phyloP scores from a whole-genome alignment of 2,888 invertebrate genomes.

The Caenorhabditis panamensis region DNA sequence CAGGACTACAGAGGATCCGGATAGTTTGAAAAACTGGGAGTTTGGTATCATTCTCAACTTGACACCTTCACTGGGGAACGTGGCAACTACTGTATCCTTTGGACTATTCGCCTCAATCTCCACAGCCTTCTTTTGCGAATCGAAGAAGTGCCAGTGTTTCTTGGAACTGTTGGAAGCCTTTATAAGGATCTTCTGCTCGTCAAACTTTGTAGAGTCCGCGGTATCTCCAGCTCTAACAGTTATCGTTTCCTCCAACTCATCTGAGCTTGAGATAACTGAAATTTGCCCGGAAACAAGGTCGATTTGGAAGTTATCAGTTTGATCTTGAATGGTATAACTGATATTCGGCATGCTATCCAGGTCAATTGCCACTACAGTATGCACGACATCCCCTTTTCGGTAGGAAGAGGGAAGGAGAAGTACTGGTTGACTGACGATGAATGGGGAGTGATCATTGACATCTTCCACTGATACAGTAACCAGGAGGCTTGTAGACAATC shows the following conservation, averaged over 20 bases:
- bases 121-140: conserved; percentile 7
- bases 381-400: conserved; percentile 46
- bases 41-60: conserved; percentile 15
- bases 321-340: not conserved
- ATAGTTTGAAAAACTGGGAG: conserved; percentile 19
- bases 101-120: not conserved
- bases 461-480: conserved; percentile 85
- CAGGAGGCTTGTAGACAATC: conserved; percentile 44
- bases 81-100: conserved; percentile 11
- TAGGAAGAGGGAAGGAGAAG: conserved; percentile 25
- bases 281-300: conserved; percentile 37
- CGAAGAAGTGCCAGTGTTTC: conserved; percentile 48
- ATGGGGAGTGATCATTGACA: conserved; percentile 94
- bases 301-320: conserved; percentile 21
- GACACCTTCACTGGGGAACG: not conserved
- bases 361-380: conserved; percentile 47
- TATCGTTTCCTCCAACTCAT: conserved; percentile 49
- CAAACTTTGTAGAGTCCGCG: conserved; percentile 30
- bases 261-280: not conserved
- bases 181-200: conserved; percentile 37
- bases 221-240: conserved; percentile 43
- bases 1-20: conserved; percentile 13
- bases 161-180: conserved; percentile 17
- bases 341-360: conserved; percentile 27
- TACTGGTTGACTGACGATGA: conserved; percentile 86